Evolutionary conservation across 2,113 vertebrate genomes (phyloP), one percentile per base, ranked within the genome.

Genomic region (Cygnus atratus): DNA sequence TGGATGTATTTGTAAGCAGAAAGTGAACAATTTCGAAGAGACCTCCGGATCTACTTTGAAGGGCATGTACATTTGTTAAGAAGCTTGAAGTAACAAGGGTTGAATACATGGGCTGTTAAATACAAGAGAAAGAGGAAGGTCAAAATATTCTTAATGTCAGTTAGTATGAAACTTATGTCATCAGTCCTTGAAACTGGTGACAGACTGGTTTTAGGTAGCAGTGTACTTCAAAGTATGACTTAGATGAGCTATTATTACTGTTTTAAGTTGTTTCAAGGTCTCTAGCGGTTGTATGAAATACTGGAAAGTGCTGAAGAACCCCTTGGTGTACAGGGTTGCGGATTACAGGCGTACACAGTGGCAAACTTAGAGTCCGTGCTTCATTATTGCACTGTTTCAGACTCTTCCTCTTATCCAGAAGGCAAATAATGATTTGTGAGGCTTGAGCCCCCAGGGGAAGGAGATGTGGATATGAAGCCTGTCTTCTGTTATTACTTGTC

Each of bases 331-430:
- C 54, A 80, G 41, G 6, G 54, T 54, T 66, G 67, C 3, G 9
- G 63, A 39, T 57, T 59, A 19, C 1, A 17, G n/a, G 19, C 25
- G 2, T 57, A 21, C 12, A 52, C 4, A 48, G 1, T 10, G 24
- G 24, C 19, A n/a, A 39, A 62, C 15, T 25, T 31, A 7, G 41
- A 78, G 26, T 4, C 26, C 0, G 0, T 15, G 13, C 35, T 70
- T 39, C 24, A 2, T 62, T 71, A 29, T 68, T 44, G 73, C 16
- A 24, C 48, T 37, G 29, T 48, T 75, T 76, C n/a, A 15, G 35
- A 13, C 28, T 73, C 13, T 16, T 18, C 8, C 35, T 72, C 22
- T 13, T 54, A 67, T 78, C 13, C 11, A 33, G 17, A 52, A 4
- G 22, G 41, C 35, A 22, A 44, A 16, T n/a, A 44, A 7, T 37